Evolutionary conservation across 2,888 invertebrate species (phyloP), one percentile per base, ranked within the genome.

Genomic region (Rhodophaea formosa): DNA sequence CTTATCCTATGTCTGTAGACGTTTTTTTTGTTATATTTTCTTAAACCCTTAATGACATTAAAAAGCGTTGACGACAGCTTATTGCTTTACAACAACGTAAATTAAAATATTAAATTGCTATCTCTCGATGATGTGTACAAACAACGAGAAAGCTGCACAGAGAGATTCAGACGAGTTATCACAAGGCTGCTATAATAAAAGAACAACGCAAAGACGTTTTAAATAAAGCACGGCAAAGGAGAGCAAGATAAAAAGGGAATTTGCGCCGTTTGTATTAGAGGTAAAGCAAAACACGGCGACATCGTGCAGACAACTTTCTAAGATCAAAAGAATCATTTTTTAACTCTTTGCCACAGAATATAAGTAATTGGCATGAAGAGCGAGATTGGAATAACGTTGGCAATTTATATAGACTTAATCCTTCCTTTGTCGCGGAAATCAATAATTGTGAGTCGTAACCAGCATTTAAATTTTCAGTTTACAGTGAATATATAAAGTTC

Each of bases 231-330:
- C 72, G 70, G 70, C 69, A 55, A 46, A 55, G 55, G 70, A 64
- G 67, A 66, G 66, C 67, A 66, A 63, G 70, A 73, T 75, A 74
- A 72, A 77, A 78, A 74, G 71, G 68, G 72, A 79, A 73, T 77
- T 77, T 72, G 62, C 64, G 58, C 61, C 65, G 72, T 75, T 76
- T 75, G 72, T 75, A 72, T 72, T 75, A 76, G 74, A 72, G 69
- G 74, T 67, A 72, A 68, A 70, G 71, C 70, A 73, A 74, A 71
- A 70, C 68, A 67, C 59, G 61, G 68, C 67, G 69, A 63, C 71
- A 51, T 35, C 51, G 16, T 15, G 51, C 16, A 51, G 51, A 51
- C 35, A 51, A 51, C 35, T 35, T 51, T 51, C 35, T 35, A 15
- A 51, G 51, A 51, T 51, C 46, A 56, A 59, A 56, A 35, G 53